These are phyloP conservation scores for Brachyhypopomus gauderio DNA, from an alignment of 2,113 vertebrate genomes.

Conservation along the genomic window DNA sequence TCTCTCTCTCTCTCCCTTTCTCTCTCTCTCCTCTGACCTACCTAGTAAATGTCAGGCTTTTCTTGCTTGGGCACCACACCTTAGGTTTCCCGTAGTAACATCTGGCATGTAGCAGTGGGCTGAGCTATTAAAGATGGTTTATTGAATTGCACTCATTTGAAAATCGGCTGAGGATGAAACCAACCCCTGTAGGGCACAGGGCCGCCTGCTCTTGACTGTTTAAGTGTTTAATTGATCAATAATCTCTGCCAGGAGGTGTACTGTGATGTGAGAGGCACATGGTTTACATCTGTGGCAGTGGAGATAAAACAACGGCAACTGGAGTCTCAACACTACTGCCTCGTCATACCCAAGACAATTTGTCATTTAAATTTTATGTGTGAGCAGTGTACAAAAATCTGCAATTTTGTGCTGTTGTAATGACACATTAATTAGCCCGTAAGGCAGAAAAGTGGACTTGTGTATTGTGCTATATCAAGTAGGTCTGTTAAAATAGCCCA, in stretches of 20 bases:
- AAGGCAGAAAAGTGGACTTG: too few relatives aligned
- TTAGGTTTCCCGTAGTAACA: slow-evolving; percentile 34
- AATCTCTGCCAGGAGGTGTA: slow-evolving; percentile 36
- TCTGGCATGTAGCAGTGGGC: slow-evolving; percentile 26
- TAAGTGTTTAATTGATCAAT: slow-evolving; percentile 50
- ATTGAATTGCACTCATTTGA: slow-evolving; percentile 43
- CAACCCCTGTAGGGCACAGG: slow-evolving; percentile 27
- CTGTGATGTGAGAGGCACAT: slow-evolving; percentile 1
- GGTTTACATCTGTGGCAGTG: not conserved
- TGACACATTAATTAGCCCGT: too few relatives aligned
- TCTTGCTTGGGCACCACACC: slow-evolving; percentile 3
- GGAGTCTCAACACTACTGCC: too few relatives aligned
- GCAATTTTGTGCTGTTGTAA: too few relatives aligned
- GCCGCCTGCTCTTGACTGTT: slow-evolving; percentile 39
- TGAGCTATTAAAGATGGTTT: slow-evolving; percentile 28
- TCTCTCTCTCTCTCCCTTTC: not conserved
- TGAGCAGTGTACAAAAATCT: too few relatives aligned
- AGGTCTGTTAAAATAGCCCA: not conserved
- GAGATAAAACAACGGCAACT: too few relatives aligned
- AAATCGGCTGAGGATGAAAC: slow-evolving; percentile 39
- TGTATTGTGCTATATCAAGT: too few relatives aligned
- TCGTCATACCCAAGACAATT: too few relatives aligned
- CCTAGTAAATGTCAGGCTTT: slow-evolving; percentile 35
- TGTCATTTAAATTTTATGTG: too few relatives aligned
- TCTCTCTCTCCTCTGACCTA: slow-evolving; percentile 40